These are phyloP conservation scores for Bolinopsis microptera DNA, from an alignment of 37 sponge, comb jelly and placozoan species.

Conservation along the genomic window DNA sequence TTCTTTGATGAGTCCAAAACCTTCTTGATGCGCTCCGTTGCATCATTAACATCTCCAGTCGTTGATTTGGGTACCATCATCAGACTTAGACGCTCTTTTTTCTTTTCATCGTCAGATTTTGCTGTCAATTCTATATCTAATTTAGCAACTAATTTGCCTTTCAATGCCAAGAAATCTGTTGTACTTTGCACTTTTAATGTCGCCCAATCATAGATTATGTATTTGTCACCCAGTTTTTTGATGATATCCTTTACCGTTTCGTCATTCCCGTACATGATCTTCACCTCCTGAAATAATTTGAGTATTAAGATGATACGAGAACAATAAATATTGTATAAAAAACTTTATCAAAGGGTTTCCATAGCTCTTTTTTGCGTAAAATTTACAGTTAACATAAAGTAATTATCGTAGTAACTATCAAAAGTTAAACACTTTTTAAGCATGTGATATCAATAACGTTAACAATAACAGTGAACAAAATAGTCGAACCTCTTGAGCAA, in stretches of 20 bases:
- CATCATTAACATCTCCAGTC: neutral
- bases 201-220: constrained; percentile 12
- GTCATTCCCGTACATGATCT: neutral
- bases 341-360: too few species aligned
- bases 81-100: neutral
- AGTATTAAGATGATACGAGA: neutral
- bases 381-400: too few species aligned
- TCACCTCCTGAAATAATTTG: neutral
- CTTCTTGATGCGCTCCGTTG: neutral
- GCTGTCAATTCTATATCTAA: neutral
- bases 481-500: too few species aligned
- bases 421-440: neutral
- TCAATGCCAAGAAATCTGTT: neutral
- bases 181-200: neutral
- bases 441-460: neutral
- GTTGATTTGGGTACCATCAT: neutral
- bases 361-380: too few species aligned
- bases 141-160: neutral
- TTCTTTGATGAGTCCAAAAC: neutral
- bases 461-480: neutral
- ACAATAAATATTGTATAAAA: neutral
- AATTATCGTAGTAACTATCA: neutral
- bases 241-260: neutral
- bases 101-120: constrained; percentile 11
- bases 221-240: neutral